Conservation (phyloP, 2,888 invertebrate species). For the Melieria crassipennis region DNA sequence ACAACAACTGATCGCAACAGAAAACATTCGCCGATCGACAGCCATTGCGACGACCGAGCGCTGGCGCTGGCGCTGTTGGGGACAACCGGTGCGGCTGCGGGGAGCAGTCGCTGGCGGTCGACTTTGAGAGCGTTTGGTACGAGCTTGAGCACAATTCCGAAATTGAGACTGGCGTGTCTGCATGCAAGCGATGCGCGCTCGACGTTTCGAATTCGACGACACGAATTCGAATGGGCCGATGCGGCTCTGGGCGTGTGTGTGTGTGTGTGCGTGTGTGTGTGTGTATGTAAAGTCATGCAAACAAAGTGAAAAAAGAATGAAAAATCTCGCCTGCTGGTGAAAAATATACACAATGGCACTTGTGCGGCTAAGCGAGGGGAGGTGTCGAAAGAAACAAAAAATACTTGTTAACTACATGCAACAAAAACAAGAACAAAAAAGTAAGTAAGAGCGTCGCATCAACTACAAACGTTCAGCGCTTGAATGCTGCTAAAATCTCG, state of each 20-base stretch:
- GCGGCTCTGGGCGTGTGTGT: not conserved
- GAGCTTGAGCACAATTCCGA: conserved; percentile 5
- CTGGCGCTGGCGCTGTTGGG: too few species aligned
- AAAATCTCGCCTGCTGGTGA: not conserved
- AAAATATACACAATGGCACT: not conserved
- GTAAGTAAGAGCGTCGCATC: not conserved
- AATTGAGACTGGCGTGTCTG: conserved; percentile 8
- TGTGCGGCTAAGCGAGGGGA: too few species aligned
- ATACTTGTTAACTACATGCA: conserved; percentile 16
- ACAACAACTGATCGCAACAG: too few species aligned
- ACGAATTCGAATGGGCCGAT: not conserved
- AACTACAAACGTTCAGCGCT: too few species aligned
- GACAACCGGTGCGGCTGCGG: too few species aligned
- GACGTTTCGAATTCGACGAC: not conserved
- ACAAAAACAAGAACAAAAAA: not conserved
- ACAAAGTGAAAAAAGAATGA: not conserved
- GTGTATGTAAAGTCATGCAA: conserved; percentile 27
- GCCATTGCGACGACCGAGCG: too few species aligned
- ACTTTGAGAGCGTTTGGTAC: not conserved
- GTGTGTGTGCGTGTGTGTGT: not conserved
- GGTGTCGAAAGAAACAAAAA: not conserved
- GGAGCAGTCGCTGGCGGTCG: too few species aligned
- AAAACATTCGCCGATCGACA: too few species aligned
- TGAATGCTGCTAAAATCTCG: too few species aligned
- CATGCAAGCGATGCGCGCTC: not conserved